Conservation (phyloP, 2,888 invertebrate genomes). For the Ommatoiulus sabulosus region DNA sequence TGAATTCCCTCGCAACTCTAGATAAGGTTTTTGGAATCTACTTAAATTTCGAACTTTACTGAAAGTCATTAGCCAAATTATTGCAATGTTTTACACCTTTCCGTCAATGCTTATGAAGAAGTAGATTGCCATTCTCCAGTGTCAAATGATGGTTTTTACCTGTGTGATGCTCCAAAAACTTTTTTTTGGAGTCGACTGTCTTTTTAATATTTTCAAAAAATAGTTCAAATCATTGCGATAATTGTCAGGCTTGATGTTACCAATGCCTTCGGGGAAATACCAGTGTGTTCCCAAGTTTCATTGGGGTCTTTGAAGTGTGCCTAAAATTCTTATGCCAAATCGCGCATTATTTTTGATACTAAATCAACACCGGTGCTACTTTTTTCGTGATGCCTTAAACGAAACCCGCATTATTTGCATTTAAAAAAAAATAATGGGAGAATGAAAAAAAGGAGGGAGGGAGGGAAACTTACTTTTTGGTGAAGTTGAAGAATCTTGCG, state of each 20-base stretch:
- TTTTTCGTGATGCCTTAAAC: background rate
- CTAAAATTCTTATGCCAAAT: slow-evolving; percentile 34
- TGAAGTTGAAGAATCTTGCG: background rate
- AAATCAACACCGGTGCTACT: background rate
- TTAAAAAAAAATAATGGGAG: background rate
- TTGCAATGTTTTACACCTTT: background rate
- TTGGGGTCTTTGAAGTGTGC: slow-evolving; percentile 16
- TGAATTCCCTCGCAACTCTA: background rate
- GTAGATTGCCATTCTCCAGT: background rate
- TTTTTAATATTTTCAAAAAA: slow-evolving; percentile 4
- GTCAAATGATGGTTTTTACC: background rate
- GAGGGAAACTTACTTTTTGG: background rate
- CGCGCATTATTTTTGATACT: slow-evolving; percentile 43
- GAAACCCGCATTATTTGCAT: background rate
- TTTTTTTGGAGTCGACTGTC: background rate
- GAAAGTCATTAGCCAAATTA: background rate
- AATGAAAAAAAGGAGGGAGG: background rate
- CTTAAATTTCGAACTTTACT: background rate
- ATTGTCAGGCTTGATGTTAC: background rate
- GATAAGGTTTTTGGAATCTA: background rate
- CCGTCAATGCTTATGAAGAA: background rate
- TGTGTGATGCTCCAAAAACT: background rate
- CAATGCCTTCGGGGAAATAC: background rate
- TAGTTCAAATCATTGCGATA: background rate
- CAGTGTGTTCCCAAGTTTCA: background rate